A percentile compares a stretch with the other conserved stretches of the same genome.
phyloP scores from a whole-genome alignment of 2,113 vertebrate species.

The Turdus rufiventris region DNA sequence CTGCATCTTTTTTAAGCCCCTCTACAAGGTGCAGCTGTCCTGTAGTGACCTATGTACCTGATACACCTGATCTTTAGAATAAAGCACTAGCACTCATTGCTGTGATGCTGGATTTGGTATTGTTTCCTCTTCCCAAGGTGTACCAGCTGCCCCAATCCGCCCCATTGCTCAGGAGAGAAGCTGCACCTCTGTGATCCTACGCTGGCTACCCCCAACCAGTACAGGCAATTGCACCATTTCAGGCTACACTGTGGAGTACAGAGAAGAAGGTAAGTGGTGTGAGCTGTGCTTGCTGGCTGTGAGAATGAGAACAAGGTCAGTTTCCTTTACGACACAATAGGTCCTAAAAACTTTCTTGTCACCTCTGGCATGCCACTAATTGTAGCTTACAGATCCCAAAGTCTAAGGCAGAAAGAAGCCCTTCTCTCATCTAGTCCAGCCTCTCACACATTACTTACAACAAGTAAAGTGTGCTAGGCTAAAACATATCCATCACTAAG shows the following conservation, averaged over 20 bases:
- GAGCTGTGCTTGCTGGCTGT: not conserved
- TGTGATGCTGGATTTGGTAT: not conserved
- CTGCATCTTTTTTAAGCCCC: not conserved
- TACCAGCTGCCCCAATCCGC: conserved; percentile 89
- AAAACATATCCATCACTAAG: not conserved
- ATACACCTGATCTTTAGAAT: not conserved
- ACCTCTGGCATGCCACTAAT: not conserved
- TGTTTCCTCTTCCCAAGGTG: conserved; percentile 71
- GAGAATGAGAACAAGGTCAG: not conserved
- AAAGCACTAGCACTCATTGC: not conserved
- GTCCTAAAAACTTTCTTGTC: not conserved
- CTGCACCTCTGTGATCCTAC: conserved; percentile 88
- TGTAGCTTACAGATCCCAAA: not conserved
- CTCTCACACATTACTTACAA: not conserved
- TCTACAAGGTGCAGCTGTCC: not conserved
- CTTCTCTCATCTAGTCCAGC: not conserved
- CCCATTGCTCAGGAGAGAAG: conserved; percentile 95
- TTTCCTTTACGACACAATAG: not conserved
- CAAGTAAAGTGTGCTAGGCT: not conserved
- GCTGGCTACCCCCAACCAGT: conserved; percentile 90
- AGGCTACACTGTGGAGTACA: conserved; percentile 93
- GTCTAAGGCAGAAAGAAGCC: not conserved
- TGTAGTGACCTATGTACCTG: not conserved
- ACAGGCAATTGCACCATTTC: conserved; percentile 91
- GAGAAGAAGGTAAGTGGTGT: conserved; percentile 85